A percentile compares a stretch with the other conserved stretches of the same genome.
Evolutionary conservation across 1,140 invertebrate genomes (phyloP).

Genomic region (Hesperophylax magnus): DNA sequence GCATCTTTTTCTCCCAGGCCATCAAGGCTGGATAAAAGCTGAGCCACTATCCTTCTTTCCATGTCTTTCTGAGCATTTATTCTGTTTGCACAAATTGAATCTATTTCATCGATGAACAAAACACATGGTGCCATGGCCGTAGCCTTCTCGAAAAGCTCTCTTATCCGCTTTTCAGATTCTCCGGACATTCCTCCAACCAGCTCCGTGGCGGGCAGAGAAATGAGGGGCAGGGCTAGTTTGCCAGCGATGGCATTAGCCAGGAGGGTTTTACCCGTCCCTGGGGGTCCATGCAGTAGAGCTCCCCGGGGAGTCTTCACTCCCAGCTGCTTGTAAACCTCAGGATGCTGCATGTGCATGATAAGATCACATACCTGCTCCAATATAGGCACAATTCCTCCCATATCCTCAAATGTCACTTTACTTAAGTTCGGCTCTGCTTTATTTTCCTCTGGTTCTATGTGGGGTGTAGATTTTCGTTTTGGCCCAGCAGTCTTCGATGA

Average conservation of each 20-base stretch:
- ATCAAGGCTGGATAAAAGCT: slow-evolving; percentile 91
- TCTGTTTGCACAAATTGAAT: slow-evolving; percentile 89
- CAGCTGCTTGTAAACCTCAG: slow-evolving; percentile 84
- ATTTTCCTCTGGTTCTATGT: slow-evolving; percentile 58
- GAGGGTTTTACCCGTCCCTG: slow-evolving; percentile 94
- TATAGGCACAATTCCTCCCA: slow-evolving; percentile 82
- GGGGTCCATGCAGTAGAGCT: slow-evolving; percentile 91
- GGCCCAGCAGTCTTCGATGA: slow-evolving; percentile 11
- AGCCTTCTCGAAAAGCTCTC: slow-evolving; percentile 92
- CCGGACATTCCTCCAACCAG: slow-evolving; percentile 95
- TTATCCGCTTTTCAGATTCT: slow-evolving; percentile 93
- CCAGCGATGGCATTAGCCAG: slow-evolving; percentile 94
- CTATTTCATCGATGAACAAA: slow-evolving; percentile 96
- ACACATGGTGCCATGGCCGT: slow-evolving; percentile 82
- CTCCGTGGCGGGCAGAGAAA: slow-evolving; percentile 92
- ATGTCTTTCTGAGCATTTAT: slow-evolving; percentile 93
- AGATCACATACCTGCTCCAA: slow-evolving; percentile 86
- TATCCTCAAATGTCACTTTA: slow-evolving; percentile 78
- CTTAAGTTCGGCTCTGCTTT: slow-evolving; percentile 2
- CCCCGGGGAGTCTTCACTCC: slow-evolving; percentile 88
- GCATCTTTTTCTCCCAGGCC: slow-evolving; percentile 78
- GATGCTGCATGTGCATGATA: slow-evolving; percentile 86
- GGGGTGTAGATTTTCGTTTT: slow-evolving; percentile 11
- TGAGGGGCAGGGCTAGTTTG: slow-evolving; percentile 76
- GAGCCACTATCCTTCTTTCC: slow-evolving; percentile 95